Base-by-base conservation (phyloP, 2,888 invertebrate genomes). In the Poecilobothrus nobilitatus region DNA sequence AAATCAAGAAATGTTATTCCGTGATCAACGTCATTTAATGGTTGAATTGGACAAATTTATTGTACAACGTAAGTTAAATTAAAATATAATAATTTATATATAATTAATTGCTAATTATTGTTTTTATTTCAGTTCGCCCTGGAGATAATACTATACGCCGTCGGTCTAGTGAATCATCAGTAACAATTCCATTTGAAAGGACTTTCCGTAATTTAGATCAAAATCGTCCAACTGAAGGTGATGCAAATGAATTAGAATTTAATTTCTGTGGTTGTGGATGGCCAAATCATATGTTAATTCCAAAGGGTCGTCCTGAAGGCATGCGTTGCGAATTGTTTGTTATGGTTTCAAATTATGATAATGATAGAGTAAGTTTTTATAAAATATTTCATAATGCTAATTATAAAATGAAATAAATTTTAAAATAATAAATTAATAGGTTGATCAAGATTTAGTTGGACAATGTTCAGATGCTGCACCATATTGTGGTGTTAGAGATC, bases 171-270 rank as follows among this genome's bases (percentile, higher is more conserved):
- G 86, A 90, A 53, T 91, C 91, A 0, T 86, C 90, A 0, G 88
- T 92, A 34, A 91, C 91, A 6, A 89, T 91, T 75, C 90, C 91
- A 0, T 91, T 88, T 79, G 90, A 90, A 77, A 83, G 88, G 70
- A 90, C 89, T 7, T 92, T 91, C 86, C 85, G 89, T 7, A 77
- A 64, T 8, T 66, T 44, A 53, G 34, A 27, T 27, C 27, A 27
- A 27, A 27, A 27, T 27, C 27, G 27, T 27, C 27, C 27, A 27
- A 5, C 5, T 0, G 22, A 41, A 15, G 62, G 2, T 3, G 68
- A 62, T 10, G 21, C 18, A 3, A 68, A 70, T 10, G 67, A 34
- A 2, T 65, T 72, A 20, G 71, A 63, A 1, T 73, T 69, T 71
- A 69, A 71, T 62, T 71, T 53, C 67, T 72, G 71, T 41, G 68